Evolutionary conservation across 2,113 vertebrate genomes (phyloP).

Genomic region (Cromileptes altivelis): DNA sequence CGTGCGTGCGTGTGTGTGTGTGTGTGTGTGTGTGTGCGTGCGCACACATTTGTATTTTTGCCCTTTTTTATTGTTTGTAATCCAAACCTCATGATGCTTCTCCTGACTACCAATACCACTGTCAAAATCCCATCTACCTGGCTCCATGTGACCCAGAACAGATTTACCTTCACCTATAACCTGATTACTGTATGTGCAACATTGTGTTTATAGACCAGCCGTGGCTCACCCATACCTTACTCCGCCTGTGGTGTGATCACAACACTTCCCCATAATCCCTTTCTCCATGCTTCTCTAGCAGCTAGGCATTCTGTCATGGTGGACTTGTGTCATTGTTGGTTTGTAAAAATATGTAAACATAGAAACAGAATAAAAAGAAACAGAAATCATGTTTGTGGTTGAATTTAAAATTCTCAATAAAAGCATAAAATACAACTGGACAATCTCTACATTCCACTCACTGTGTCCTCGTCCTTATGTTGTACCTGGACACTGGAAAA

Average conservation of each 20-base stretch:
- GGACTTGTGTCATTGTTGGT: constrained; percentile 38
- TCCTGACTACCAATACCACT: constrained; percentile 3
- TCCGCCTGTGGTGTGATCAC: constrained; percentile 54
- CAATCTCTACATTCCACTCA: not conserved
- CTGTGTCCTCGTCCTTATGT: not conserved
- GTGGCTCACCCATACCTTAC: not conserved
- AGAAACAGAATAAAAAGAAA: not conserved
- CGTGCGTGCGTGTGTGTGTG: not conserved
- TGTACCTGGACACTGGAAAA: not conserved
- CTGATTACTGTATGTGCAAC: constrained; percentile 31
- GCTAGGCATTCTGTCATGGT: constrained; percentile 55
- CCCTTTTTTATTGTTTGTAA: not conserved
- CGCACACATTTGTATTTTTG: not conserved
- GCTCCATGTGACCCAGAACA: constrained; percentile 16
- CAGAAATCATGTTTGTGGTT: not conserved
- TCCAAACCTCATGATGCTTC: constrained; percentile 4
- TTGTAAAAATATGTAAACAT: constrained; percentile 29
- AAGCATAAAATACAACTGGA: not conserved
- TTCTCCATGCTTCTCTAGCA: constrained; percentile 62
- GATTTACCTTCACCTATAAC: constrained; percentile 33
- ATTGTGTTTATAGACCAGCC: constrained; percentile 24
- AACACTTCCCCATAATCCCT: constrained; percentile 67
- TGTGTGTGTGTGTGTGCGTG: not conserved
- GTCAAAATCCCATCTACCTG: constrained; percentile 7
- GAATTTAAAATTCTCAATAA: not conserved